phyloP scores from a whole-genome alignment of 2,113 vertebrate species.

The Clupea harengus region DNA sequence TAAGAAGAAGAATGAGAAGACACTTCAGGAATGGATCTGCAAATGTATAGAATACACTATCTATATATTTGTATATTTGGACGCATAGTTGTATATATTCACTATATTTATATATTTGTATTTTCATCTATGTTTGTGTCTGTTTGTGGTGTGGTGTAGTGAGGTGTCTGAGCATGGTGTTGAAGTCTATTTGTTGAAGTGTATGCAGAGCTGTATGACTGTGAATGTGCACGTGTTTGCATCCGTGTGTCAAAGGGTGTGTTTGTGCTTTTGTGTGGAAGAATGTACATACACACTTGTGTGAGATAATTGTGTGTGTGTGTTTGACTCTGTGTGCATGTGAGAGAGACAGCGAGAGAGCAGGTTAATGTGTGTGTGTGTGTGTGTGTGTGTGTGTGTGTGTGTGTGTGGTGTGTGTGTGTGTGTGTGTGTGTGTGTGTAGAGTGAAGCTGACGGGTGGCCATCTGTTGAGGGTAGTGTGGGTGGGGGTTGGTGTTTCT shows the following conservation, averaged over 20 bases:
- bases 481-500: conserved; percentile 73
- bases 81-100: too few relatives aligned
- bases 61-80: too few relatives aligned
- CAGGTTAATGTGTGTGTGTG: conserved; percentile 34
- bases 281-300: conserved; percentile 43
- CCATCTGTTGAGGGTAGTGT: conserved; percentile 78
- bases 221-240: neutral
- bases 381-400: conserved; percentile 36
- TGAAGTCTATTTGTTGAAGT: too few relatives aligned
- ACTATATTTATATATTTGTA: too few relatives aligned
- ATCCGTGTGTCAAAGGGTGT: neutral
- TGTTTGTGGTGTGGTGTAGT: neutral
- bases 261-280: neutral
- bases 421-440: conserved; percentile 51
- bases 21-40: too few relatives aligned
- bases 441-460: conserved; percentile 69
- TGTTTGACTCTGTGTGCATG: conserved; percentile 35
- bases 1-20: conserved; percentile 34
- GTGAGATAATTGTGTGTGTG: conserved; percentile 36
- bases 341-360: conserved; percentile 1
- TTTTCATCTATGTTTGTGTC: neutral
- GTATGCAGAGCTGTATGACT: neutral
- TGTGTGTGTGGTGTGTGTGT: conserved; percentile 39
- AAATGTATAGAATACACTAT: too few relatives aligned
- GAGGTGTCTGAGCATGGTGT: neutral